phyloP scores from a whole-genome alignment of 2,888 invertebrate genomes.

The Podabrus alpinus region DNA sequence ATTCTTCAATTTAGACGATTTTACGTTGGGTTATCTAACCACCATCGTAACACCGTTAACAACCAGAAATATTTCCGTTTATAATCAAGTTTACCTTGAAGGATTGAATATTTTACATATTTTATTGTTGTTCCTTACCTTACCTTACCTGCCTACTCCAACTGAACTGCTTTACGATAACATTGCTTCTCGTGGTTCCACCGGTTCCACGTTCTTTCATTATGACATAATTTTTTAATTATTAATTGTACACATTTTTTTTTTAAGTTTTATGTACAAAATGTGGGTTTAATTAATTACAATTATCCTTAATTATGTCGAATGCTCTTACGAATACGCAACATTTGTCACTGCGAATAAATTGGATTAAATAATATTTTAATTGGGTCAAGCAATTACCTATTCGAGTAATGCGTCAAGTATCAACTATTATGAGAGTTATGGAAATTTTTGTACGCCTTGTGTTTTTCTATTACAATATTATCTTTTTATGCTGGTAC shows the following conservation, averaged over 20 bases:
- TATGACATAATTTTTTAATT: slow-evolving; percentile 2
- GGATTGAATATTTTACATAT: slow-evolving; percentile 8
- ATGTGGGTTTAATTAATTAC: not conserved
- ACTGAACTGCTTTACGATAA: not conserved
- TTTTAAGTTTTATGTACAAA: not conserved
- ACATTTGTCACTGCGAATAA: not conserved
- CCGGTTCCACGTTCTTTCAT: not conserved
- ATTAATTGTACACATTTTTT: not conserved
- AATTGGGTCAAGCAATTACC: not conserved
- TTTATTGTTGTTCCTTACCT: slow-evolving; percentile 6
- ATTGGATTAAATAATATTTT: not conserved
- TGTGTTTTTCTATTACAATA: no score
- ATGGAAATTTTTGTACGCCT: not conserved
- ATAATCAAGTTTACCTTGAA: slow-evolving; percentile 15
- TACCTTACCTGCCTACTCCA: not conserved
- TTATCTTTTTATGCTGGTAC: no score
- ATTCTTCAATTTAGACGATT: not conserved
- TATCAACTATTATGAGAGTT: not conserved
- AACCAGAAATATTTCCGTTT: slow-evolving; percentile 3
- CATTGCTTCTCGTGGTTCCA: not conserved
- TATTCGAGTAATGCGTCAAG: not conserved
- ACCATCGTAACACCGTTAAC: not conserved
- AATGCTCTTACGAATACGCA: not conserved
- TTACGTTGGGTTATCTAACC: not conserved
- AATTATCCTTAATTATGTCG: not conserved